These are phyloP conservation scores for Muraenolepis orangiensis DNA, from an alignment of 2,797 vertebrate species.

Conservation along the genomic window DNA sequence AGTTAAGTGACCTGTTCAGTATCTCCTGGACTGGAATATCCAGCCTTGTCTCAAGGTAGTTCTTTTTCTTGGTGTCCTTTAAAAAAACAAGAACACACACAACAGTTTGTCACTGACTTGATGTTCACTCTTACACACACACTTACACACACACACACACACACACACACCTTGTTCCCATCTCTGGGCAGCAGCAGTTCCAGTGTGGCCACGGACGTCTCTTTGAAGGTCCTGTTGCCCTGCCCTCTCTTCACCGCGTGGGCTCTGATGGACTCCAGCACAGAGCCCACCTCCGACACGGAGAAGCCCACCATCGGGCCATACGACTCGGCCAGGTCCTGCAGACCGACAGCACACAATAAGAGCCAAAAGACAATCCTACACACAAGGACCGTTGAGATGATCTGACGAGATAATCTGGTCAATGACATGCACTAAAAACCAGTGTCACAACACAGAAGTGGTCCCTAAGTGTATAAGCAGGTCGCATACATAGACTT, in stretches of 20 bases:
- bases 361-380: not conserved
- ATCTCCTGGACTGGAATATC: slow-evolving; percentile 81
- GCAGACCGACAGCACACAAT: slow-evolving; percentile 13
- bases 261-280: slow-evolving; percentile 82
- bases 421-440: not conserved
- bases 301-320: slow-evolving; percentile 71
- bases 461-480: not conserved
- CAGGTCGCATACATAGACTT: not conserved
- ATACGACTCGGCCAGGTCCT: slow-evolving; percentile 84
- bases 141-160: not conserved
- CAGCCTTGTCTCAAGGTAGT: slow-evolving; percentile 78
- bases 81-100: too few relatives aligned
- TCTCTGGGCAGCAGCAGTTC: slow-evolving; percentile 82
- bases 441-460: too few relatives aligned
- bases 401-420: too few relatives aligned
- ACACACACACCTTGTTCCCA: slow-evolving; percentile 39
- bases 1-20: slow-evolving; percentile 74
- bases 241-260: slow-evolving; percentile 81
- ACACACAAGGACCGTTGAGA: not conserved
- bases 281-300: slow-evolving; percentile 65
- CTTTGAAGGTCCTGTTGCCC: slow-evolving; percentile 81
- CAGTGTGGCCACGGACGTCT: slow-evolving; percentile 82
- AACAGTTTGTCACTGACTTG: not conserved
- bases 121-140: not conserved
- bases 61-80: slow-evolving; percentile 70